These are phyloP conservation scores for Heliconius hewitsoni DNA, from an alignment of 1,140 invertebrate genomes.

Conservation along the genomic window DNA sequence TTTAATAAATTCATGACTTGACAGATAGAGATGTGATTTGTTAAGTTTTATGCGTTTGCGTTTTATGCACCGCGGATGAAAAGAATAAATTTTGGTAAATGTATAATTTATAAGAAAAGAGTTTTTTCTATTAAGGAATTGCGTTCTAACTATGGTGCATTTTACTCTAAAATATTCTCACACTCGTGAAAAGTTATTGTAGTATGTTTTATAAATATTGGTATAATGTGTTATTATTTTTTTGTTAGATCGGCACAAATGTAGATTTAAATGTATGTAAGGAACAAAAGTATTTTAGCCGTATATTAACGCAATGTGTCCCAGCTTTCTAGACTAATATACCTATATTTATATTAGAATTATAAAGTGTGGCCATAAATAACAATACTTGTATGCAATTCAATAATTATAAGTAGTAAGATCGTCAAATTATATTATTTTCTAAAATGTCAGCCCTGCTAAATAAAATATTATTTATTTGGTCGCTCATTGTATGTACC, in stretches of 20 bases:
- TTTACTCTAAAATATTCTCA: neutral
- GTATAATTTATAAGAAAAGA: neutral
- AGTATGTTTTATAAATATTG: neutral
- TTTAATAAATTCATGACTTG: neutral
- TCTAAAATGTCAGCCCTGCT: too few species aligned
- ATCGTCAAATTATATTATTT: too few species aligned
- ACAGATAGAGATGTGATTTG: too few species aligned
- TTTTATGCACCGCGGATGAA: neutral
- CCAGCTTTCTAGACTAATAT: conserved; percentile 9
- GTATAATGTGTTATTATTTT: neutral
- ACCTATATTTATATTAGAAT: too few species aligned
- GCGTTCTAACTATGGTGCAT: neutral
- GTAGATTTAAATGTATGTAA: neutral
- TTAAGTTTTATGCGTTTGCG: neutral
- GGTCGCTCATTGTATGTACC: too few species aligned
- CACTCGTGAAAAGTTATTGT: neutral
- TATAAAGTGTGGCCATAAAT: neutral
- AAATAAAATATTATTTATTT: too few species aligned
- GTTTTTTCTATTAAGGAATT: neutral
- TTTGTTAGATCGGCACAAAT: conserved; percentile 6
- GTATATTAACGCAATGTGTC: conserved; percentile 3
- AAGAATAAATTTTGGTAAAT: neutral
- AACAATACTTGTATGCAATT: neutral
- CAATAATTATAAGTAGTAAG: too few species aligned
- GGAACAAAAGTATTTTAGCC: neutral